Evolutionary conservation across 2,888 invertebrate genomes (phyloP), one percentile per base, ranked within the genome.

Genomic region (Subacronicta megacephala): DNA sequence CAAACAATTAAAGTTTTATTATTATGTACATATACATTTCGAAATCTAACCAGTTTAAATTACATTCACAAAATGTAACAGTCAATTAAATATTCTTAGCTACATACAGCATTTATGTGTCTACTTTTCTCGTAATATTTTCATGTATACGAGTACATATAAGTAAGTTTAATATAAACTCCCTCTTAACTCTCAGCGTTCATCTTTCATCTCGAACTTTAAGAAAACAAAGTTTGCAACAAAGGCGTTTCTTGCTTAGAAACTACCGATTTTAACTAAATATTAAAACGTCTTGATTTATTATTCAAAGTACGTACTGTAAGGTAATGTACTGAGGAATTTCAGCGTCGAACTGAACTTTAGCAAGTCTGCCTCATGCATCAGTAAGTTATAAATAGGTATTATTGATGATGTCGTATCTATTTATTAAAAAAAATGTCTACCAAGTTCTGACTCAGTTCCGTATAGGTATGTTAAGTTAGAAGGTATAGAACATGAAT

Each of bases 181-280:
- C 72, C 62, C 53, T 66, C 62, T 40, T 70, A 67, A 71, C 61
- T 75, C 64, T 65, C 59, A 65, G 47, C 56, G 40, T 70, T 71
- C 69, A 62, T 71, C 62, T 74, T 73, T 65, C 72, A 64, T 73
- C 59, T 69, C 35, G 41, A 70, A 69, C 58, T 69, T 63, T 51
- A 57, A 64, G 74, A 66, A 67, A 72, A 73, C 68, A 72, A 71
- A 78, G 75, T 75, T 81, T 59, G 29, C 43, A 67, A 69, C 75
- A 78, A 77, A 81, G 68, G 66, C 69, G 65, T 70, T 69, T 72
- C 65, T 61, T 58, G 68, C 62, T 71, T 71, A 60, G 63, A 67
- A 62, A 78, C 67, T 70, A 69, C 44, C 46, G 44, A 65, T 74
- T 65, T 65, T 61, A 69, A 62, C 51, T 59, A 50, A 75, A 72